Evolutionary conservation across 92 coral and sea anemone species (phyloP).

Genomic region (Isaurus tuberculatus): DNA sequence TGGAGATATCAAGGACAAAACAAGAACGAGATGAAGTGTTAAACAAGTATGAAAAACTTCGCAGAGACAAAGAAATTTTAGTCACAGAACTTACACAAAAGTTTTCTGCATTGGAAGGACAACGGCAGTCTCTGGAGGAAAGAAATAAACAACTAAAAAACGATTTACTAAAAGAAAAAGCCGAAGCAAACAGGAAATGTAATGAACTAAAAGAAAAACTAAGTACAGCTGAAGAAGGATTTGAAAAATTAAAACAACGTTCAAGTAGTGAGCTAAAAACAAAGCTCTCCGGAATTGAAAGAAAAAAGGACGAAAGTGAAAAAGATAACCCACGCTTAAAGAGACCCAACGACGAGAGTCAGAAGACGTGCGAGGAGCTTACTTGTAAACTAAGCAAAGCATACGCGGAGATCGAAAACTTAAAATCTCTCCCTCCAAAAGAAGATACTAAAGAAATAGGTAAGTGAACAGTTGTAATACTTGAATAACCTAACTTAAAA

Average conservation of each 20-base stretch:
- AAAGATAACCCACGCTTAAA: constrained; percentile 61
- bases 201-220: constrained; percentile 48
- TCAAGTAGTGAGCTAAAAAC: constrained; percentile 55
- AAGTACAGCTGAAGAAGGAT: constrained; percentile 40
- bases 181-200: constrained; percentile 45
- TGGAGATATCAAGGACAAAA: constrained; percentile 48
- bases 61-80: constrained; percentile 68
- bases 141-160: constrained; percentile 60
- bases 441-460: constrained; percentile 28
- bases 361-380: constrained; percentile 83
- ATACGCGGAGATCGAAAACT: constrained; percentile 70
- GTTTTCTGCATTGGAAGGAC: constrained; percentile 64
- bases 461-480: no score
- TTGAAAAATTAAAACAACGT: constrained; percentile 35
- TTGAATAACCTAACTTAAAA: no score
- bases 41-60: constrained; percentile 42
- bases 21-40: constrained; percentile 61
- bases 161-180: constrained; percentile 41
- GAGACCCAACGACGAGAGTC: constrained; percentile 75
- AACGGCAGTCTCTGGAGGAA: constrained; percentile 54
- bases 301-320: constrained; percentile 57
- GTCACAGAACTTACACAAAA: constrained; percentile 69
- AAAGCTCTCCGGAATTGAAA: constrained; percentile 58
- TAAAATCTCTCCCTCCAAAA: constrained; percentile 23
- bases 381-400: constrained; percentile 82